Evolutionary conservation across 2,113 vertebrate genomes (phyloP), one percentile per base, ranked within the genome.

Genomic region (Indicator maculatus): DNA sequence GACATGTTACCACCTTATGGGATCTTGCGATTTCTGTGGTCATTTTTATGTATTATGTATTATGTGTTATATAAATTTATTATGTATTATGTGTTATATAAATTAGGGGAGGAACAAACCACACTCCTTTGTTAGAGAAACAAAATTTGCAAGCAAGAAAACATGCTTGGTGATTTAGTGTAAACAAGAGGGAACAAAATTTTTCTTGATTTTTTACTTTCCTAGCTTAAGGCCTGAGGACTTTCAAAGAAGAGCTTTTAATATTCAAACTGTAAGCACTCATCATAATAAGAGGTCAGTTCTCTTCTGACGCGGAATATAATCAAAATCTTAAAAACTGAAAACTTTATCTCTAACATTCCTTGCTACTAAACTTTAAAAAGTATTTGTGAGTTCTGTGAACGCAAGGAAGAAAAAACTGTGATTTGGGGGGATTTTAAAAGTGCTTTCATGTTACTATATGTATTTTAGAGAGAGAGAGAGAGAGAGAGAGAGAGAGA

Each of bases 171-270:
- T 79, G 77, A 52, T 85, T 85, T 33, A 30, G 52, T 28, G 39
- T 87, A 93, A 93, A 89, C 26, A 91, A 67, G 64, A 85, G 76
- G 78, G 71, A 87, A 63, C 74, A 88, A 85, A 93, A 63, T 58
- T 71, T 77, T 16, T 52, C 71, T 65, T 66, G 36, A 83, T 75
- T 94, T 94, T 65, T 65, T 21, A 30, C 41, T 93, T 73, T 52
- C 41, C 71, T 83, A 64, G 59, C 65, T 67, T 45, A 63, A 85
- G 75, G 71, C 75, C 89, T 74, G 56, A 92, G 56, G 91, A 94
- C 52, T 94, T 83, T 52, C 63, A 39, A 66, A 67, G 45, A 80
- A 73, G 30, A 55, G 26, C 28, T 73, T 90, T 95, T 92, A 79
- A 65, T 83, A 66, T 82, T 81, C 74, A 80, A 24, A 83, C 74